Evolutionary conservation across 2,113 vertebrate genomes (phyloP).

Genomic region (Gracilinanus agilis): DNA sequence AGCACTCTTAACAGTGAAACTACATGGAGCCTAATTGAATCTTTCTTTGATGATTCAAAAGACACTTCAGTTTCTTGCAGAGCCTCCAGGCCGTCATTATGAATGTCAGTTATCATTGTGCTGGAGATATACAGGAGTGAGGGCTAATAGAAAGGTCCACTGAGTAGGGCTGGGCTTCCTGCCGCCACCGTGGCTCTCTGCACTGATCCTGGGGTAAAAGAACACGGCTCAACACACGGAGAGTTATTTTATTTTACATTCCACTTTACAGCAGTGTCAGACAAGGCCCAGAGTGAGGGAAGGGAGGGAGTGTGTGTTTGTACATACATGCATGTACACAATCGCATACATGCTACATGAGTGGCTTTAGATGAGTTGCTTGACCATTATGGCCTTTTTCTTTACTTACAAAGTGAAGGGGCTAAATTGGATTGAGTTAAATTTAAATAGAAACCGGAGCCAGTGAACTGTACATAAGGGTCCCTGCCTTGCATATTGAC

Average conservation of each 20-base stretch:
- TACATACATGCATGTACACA: not conserved
- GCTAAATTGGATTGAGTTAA: not conserved
- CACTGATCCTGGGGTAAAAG: not conserved
- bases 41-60: slow-evolving; percentile 9
- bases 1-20: not conserved
- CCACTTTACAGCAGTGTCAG: not conserved
- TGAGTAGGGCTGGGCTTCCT: not conserved
- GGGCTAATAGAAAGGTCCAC: not conserved
- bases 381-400: not conserved
- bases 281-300: not conserved
- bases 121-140: not conserved
- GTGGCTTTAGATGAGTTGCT: not conserved
- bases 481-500: not conserved
- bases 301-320: not conserved
- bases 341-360: not conserved
- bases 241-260: not conserved
- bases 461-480: not conserved
- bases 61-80: not conserved
- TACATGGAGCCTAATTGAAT: not conserved
- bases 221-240: no score
- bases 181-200: not conserved
- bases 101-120: not conserved
- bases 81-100: slow-evolving; percentile 3
- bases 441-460: not conserved
- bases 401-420: not conserved